Conservation (phyloP, 2,888 invertebrate species). For the Mimachlamys varia region DNA sequence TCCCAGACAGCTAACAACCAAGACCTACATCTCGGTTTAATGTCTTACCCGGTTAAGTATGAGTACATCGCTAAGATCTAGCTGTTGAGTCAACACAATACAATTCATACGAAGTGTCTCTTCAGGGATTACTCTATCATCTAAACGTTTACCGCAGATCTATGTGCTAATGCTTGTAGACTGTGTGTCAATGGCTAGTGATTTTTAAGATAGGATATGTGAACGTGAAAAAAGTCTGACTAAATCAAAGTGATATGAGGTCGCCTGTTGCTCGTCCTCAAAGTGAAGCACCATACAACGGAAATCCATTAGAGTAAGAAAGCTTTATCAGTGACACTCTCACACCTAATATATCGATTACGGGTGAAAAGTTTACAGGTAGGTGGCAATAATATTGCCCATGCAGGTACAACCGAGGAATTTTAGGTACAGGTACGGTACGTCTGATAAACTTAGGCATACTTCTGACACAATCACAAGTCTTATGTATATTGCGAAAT, state of each 20-base stretch:
- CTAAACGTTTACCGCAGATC: not conserved
- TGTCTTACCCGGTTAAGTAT: not conserved
- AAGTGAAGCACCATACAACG: not conserved
- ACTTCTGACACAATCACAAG: not conserved
- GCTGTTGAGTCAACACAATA: not conserved
- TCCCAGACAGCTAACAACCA: not conserved
- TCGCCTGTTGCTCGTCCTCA: not conserved
- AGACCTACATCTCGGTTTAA: not conserved
- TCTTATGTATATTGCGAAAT: not conserved
- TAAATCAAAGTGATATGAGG: not conserved
- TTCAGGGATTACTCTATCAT: not conserved
- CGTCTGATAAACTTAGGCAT: not conserved
- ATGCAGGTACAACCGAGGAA: slow-evolving; percentile 3
- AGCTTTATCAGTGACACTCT: not conserved
- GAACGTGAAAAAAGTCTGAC: not conserved
- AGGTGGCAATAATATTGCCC: not conserved
- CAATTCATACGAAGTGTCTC: not conserved
- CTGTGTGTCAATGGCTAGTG: not conserved
- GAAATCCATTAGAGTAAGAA: not conserved
- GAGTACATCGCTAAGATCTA: not conserved
- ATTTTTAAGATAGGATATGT: not conserved
- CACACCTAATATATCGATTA: slow-evolving; percentile 23
- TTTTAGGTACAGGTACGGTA: not conserved
- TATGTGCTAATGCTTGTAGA: not conserved
- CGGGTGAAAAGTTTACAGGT: slow-evolving; percentile 20